A percentile compares a stretch with the other conserved stretches of the same genome.
These are phyloP conservation scores for Galagoides demidoff DNA, from an alignment of 2,797 vertebrate genomes.

Conservation along the genomic window DNA sequence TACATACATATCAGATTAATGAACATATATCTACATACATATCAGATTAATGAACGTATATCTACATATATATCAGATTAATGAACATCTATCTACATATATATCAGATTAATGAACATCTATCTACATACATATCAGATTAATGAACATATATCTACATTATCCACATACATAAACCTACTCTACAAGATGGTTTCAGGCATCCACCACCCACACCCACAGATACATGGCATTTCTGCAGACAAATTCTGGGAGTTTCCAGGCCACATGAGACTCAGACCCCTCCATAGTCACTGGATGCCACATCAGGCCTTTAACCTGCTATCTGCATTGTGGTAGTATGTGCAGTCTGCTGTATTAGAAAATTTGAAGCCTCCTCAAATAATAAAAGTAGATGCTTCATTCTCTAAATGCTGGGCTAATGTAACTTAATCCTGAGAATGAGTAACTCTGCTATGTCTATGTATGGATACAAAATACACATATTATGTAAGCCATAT, in stretches of 20 bases:
- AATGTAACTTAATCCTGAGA: neutral
- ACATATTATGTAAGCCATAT: neutral
- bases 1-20: too few relatives aligned
- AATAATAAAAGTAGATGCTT: constrained; percentile 1
- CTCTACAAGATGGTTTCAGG: too few relatives aligned
- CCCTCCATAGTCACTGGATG: neutral
- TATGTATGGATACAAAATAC: neutral
- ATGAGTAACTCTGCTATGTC: neutral
- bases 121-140: too few relatives aligned
- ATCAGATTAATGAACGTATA: too few relatives aligned
- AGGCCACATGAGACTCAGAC: neutral
- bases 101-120: too few relatives aligned
- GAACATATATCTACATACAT: too few relatives aligned
- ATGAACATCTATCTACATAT: too few relatives aligned
- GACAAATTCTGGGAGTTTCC: neutral
- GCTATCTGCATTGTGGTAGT: neutral
- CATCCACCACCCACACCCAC: too few relatives aligned
- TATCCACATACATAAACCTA: too few relatives aligned
- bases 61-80: too few relatives aligned
- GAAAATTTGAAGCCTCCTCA: neutral
- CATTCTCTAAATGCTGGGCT: neutral
- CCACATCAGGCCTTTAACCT: neutral
- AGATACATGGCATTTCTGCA: neutral
- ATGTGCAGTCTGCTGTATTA: neutral
- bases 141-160: too few relatives aligned